Evolutionary conservation across 2,113 vertebrate species (phyloP), one percentile per base, ranked within the genome.

Genomic region (Marmota monax): DNA sequence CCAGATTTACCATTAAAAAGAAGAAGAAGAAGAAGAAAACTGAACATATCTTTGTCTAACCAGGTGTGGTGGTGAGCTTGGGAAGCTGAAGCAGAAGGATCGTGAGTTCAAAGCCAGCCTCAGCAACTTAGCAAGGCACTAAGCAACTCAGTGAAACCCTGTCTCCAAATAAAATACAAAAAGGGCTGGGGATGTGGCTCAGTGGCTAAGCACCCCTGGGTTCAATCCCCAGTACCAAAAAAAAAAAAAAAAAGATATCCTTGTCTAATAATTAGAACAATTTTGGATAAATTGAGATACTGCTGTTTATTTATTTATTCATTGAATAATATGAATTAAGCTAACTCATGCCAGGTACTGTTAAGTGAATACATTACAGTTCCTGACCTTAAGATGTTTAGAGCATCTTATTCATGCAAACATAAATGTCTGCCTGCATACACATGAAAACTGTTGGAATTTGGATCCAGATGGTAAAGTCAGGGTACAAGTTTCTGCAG

Each of bases 251-350:
- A 56, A 56, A 34, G 7, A 42, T 76, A 39, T 93, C 45, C 42
- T 77, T 51, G 53, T 27, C 51, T 9, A 85, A 48, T 6, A 76
- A 80, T n/a, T 58, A 63, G 25, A 86, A 7, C 23, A 76, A 61
- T 83, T 95, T 90, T 42, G 63, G 25, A 78, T 84, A 79, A 65
- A 84, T 78, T 56, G 78, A 17, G 27, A 10, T 69, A 67, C 12
- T 37, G 92, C 73, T 96, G 10, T 88, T 80, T 67, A 76, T 48
- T 88, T 58, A 63, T 63, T 51, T 73, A 92, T 39, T 94, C 70
- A 91, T 37, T 86, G 51, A 85, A 92, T 63, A 69, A 70, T 86
- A 45, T 86, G 86, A 96, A 93, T 93, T 90, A 85, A 86, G 86
- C 63, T 76, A 94, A 73, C 48, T 73, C 48, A 18, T 67, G 34